Evolutionary conservation across 23 tunicate species (phyloP).

Genomic region (Halocynthia roretzi): DNA sequence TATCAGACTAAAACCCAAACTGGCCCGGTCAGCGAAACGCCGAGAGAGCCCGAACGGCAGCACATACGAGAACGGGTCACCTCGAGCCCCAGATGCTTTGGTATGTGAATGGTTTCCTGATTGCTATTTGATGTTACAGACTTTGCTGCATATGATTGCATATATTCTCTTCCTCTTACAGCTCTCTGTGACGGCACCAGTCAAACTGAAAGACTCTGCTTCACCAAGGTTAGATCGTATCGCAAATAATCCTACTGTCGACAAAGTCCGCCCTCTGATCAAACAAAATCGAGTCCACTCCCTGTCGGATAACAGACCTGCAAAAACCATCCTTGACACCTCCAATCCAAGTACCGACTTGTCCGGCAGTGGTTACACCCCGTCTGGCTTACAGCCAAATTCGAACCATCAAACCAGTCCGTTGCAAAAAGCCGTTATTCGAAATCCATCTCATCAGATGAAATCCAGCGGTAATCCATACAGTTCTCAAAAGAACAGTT

Average conservation of each 20-base stretch:
- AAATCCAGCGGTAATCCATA: neutral
- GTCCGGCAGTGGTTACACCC: constrained; percentile 41
- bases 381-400: constrained; percentile 39
- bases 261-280: constrained; percentile 40
- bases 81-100: too few relatives aligned
- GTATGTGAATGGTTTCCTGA: too few relatives aligned
- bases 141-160: neutral
- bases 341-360: neutral
- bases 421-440: constrained; percentile 18
- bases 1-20: constrained; percentile 3
- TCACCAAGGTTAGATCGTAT: constrained; percentile 57
- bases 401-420: neutral
- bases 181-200: constrained; percentile 29
- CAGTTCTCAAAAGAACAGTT: too few relatives aligned
- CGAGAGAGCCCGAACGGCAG: constrained; percentile 17
- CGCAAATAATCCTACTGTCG: constrained; percentile 22
- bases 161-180: neutral
- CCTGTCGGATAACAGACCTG: constrained; percentile 15
- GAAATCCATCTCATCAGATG: constrained; percentile 22
- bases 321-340: constrained; percentile 7
- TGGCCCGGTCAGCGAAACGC: constrained; percentile 17
- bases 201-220: constrained; percentile 49
- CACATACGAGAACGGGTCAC: constrained; percentile 4
- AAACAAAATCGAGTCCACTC: constrained; percentile 12
- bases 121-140: neutral